Base-by-base conservation (phyloP, 2,888 invertebrate species). In the Hypselothyrea guttata region DNA sequence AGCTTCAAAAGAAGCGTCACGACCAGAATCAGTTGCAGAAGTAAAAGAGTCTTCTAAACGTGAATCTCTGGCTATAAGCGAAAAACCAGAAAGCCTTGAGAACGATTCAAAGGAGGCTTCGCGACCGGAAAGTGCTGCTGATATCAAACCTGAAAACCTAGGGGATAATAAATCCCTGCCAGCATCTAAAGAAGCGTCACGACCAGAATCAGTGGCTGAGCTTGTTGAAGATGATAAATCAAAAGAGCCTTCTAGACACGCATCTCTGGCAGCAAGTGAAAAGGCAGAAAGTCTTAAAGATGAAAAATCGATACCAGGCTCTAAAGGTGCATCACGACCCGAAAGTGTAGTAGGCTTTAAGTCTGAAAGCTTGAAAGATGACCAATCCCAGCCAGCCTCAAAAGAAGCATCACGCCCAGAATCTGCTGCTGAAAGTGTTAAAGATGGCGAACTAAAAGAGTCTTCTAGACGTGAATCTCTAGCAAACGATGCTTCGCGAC, bases 181-280 rank as follows among this genome's bases (percentile, higher is more conserved):
- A 13, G 18, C 41, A 1, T 67, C 71, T 1, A 75, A 77, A 22
- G 66, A 70, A 46, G 5, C 16, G 7, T 57, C 66, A 1, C 28
- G 59, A 5, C 55, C 54, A 8, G 63, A 38, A 28, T 75, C 75
- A 2, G 48, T 59, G 0, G 55, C 34, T 1, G 65, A 40, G 7
- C 62, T 49, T 12, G 46, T 59, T 11, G 69, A 68, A 18, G 65
- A 51, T 11, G 59, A 49, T 0, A 60, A 55, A 4, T 65, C 40
- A 11, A 22, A 45, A n/a, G 61, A 64, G 11, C n/a, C 46, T 8
- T 86, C 89, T 0, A 87, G 88, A 30, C 88, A 87, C 0, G 66
- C 73, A 4, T 61, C 72, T 0, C 28, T 42, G 0, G 59, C 55
- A 7, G 53, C 60, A 11, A 70, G 59, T 16, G 4, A 16, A 0